These are phyloP conservation scores for Litocranius walleri DNA, from an alignment of 2,113 vertebrate genomes.

Conservation along the genomic window DNA sequence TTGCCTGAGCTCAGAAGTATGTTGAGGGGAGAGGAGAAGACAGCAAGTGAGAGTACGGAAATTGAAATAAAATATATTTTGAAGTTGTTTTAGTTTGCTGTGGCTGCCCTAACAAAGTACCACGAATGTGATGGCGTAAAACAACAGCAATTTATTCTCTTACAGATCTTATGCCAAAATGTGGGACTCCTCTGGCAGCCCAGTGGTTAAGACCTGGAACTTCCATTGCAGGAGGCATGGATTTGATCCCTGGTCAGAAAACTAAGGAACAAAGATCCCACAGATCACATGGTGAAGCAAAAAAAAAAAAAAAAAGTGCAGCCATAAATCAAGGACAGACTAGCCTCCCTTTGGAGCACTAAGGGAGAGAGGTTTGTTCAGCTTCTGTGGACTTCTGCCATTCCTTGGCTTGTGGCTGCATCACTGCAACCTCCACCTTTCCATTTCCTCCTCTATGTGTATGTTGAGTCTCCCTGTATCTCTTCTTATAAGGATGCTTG, in stretches of 20 bases:
- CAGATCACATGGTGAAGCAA: neutral
- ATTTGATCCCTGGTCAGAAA: neutral
- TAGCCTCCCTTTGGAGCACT: neutral
- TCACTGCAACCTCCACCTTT: neutral
- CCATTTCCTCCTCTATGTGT: rapidly evolving
- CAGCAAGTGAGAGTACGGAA: neutral
- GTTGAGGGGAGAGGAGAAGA: neutral
- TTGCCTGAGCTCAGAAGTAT: neutral
- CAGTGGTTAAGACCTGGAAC: neutral
- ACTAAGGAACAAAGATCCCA: neutral
- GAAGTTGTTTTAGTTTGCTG: neutral
- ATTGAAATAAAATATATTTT: neutral
- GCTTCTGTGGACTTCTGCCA: neutral
- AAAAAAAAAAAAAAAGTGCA: neutral
- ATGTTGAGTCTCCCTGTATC: neutral
- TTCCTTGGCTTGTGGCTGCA: neutral
- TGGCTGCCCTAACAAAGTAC: neutral
- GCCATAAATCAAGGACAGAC: neutral
- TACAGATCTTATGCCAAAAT: neutral
- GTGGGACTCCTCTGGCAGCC: neutral
- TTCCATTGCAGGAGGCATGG: neutral
- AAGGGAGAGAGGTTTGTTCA: neutral
- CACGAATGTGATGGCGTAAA: neutral
- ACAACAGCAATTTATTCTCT: neutral
- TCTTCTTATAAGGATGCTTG: neutral